Base-by-base conservation (phyloP, 1,140 invertebrate species). In the Halesus radiatus region DNA sequence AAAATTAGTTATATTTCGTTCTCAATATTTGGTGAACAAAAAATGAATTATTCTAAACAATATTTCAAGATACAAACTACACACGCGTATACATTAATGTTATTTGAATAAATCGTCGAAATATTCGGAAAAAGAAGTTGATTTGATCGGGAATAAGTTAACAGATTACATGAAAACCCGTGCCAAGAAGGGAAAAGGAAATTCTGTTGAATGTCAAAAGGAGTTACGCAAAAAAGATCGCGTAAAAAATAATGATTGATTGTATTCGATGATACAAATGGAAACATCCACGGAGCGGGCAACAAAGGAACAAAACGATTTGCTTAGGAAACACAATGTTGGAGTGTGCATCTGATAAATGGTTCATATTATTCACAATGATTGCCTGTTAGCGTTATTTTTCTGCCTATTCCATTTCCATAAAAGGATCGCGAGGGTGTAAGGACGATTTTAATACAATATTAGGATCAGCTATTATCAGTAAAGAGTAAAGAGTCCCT, bases 241-340 rank as follows among this genome's bases (percentile, higher is more conserved):
- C 50, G 16, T 32, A 66, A 45, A 45, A 70, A 72, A 13, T 45
- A 45, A 72, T 23, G 68, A 72, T 72, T 72, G 68, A 72, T 72
- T 52, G 23, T 26, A 20, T 70, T 70, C 20, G 18, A 20, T 68
- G 16, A 37, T 37, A 68, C n/a, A 68, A 32, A 68, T 18, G 29
- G 29, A 68, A 68, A 50, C 64, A 37, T 37, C 16, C 32, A 13
- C n/a, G n/a, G 58, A 26, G 23, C 23, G 4, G 20, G n/a, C 10
- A 56, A 56, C 20, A 60, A 60, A 60, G 20, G 37, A 45, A 45
- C 37, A 10, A 45, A 45, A 45, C 37, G 37, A 45, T 45, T 45
- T 45, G 10, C 37, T 45, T 45, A 60, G 23, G 56, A 23, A n/a
- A n/a, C 23, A 56, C 15, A 23, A 60, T 56, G n/a, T 56, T 56